phyloP scores from a whole-genome alignment of 2,797 vertebrate genomes.

The Neosilurus mollespiculum region DNA sequence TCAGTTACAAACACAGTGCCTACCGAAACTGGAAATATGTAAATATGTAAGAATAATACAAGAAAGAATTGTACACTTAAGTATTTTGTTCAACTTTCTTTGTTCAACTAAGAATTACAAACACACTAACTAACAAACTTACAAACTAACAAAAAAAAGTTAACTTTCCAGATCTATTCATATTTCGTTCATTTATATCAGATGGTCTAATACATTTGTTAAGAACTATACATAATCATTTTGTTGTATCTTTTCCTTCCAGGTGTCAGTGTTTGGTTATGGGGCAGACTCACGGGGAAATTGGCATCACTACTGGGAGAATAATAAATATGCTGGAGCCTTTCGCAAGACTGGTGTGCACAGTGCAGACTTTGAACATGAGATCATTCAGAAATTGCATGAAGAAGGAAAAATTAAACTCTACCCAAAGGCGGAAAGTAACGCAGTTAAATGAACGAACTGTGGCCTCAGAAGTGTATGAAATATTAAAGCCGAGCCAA shows the following conservation, averaged over 20 bases:
- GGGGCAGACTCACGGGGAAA: constrained; percentile 77
- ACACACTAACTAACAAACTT: too few species aligned
- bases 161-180: too few species aligned
- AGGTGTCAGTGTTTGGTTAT: constrained; percentile 83
- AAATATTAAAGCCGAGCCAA: constrained; percentile 26
- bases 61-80: too few species aligned
- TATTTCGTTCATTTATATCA: too few species aligned
- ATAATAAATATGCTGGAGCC: constrained; percentile 71
- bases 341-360: constrained; percentile 79
- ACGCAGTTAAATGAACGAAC: background rate
- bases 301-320: constrained; percentile 86
- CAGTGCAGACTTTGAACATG: constrained; percentile 67
- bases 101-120: too few species aligned
- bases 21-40: too few species aligned
- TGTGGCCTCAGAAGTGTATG: background rate
- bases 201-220: too few species aligned
- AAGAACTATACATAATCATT: background rate
- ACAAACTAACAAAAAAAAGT: too few species aligned
- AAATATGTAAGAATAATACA: too few species aligned
- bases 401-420: constrained; percentile 69
- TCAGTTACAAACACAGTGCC: too few species aligned
- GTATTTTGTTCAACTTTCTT: too few species aligned
- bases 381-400: constrained; percentile 64
- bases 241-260: constrained; percentile 9
- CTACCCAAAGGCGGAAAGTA: constrained; percentile 47